Evolutionary conservation across 2,888 invertebrate species (phyloP).

Genomic region (Polyommatus icarus): DNA sequence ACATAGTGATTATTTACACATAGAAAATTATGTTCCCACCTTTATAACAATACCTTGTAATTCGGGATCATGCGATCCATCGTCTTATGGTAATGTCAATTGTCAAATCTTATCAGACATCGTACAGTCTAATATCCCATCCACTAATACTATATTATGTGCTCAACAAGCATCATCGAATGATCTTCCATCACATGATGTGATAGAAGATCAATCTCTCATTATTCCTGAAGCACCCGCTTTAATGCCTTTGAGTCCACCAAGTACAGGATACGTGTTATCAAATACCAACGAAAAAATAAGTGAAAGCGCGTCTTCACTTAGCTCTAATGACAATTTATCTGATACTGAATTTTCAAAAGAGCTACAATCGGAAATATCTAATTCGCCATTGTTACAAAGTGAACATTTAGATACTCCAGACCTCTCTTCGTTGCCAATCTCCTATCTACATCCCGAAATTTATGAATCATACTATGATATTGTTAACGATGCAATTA

Average conservation of each 20-base stretch:
- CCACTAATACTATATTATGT: background rate
- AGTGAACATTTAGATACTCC: background rate
- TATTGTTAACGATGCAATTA: background rate
- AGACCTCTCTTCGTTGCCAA: background rate
- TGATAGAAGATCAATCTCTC: slow-evolving; percentile 26
- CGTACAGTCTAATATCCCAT: background rate
- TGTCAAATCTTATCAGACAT: slow-evolving; percentile 4
- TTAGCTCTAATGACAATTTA: background rate
- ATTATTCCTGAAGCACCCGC: slow-evolving; percentile 34
- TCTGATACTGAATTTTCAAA: background rate
- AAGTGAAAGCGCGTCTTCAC: background rate
- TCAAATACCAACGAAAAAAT: background rate
- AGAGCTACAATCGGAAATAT: background rate
- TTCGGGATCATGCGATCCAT: background rate
- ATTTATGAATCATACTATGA: background rate
- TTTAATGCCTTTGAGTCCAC: slow-evolving; percentile 42
- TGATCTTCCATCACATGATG: background rate
- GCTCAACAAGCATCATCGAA: background rate
- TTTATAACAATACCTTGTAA: background rate
- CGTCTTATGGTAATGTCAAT: background rate
- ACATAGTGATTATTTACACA: slow-evolving; percentile 26
- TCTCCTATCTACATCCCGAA: background rate
- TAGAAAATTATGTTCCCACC: slow-evolving; percentile 5
- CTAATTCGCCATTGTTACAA: background rate
- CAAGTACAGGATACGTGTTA: slow-evolving; percentile 13